Evolutionary conservation across 2,888 invertebrate genomes (phyloP).

Genomic region (Pherbina coryleti): DNA sequence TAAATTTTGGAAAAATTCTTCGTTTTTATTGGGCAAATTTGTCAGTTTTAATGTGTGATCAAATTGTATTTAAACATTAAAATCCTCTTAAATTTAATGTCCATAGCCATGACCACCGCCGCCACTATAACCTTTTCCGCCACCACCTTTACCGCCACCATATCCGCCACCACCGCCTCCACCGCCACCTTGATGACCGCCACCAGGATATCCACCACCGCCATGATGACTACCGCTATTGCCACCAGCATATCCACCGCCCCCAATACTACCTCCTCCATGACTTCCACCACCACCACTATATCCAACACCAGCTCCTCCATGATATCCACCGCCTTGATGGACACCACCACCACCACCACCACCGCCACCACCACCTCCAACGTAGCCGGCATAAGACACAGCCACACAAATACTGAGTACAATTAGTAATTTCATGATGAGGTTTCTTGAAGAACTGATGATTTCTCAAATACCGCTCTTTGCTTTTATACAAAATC

Average conservation of each 20-base stretch:
- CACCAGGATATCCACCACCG: conserved; percentile 32
- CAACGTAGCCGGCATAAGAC: conserved; percentile 51
- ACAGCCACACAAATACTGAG: conserved; percentile 56
- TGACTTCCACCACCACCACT: conserved; percentile 36
- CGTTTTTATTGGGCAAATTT: background rate
- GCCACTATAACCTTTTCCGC: conserved; percentile 31
- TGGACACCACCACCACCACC: conserved; percentile 42
- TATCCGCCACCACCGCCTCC: conserved; percentile 11
- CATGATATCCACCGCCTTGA: conserved; percentile 44
- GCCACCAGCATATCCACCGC: conserved; percentile 34
- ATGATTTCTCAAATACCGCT: background rate
- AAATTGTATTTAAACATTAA: background rate
- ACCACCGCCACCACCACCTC: conserved; percentile 39
- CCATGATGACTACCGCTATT: conserved; percentile 35
- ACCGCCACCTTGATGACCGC: conserved; percentile 28
- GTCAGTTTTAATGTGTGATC: background rate
- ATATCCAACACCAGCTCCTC: conserved; percentile 39
- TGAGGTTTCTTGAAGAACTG: conserved; percentile 32
- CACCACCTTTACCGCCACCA: conserved; percentile 33
- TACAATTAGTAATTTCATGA: conserved; percentile 58
- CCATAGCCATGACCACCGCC: conserved; percentile 26
- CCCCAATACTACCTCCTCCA: background rate
- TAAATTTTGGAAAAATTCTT: no score
- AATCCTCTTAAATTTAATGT: background rate
- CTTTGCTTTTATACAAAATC: conserved; percentile 42